Evolutionary conservation across 2,888 invertebrate species (phyloP), one percentile per base, ranked within the genome.

Genomic region (Orthonychiurus folsomi): DNA sequence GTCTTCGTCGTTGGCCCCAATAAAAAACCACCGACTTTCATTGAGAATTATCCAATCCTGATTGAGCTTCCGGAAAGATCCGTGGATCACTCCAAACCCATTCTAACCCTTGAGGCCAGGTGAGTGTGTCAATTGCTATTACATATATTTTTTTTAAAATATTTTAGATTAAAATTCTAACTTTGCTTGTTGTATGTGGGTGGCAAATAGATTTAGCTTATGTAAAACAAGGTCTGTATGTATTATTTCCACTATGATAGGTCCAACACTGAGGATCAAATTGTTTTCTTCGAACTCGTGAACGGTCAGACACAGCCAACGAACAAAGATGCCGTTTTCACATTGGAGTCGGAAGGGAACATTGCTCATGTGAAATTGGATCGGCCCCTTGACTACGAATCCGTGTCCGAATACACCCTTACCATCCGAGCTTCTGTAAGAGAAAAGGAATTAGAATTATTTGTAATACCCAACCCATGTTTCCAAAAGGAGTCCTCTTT

Each of bases 1-100:
- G 89, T 95, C 69, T 84, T 84, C 68, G 88, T 94, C 27, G 89
- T 92, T 3, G 89, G 88, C 74, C 89, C 88, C n/a, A 87, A 86
- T 77, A 89, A 87, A 80, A 90, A 88, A 77, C 86, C 86, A 69
- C 92, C 89, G 47, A 82, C 83, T 56, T 89, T 92, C 74, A 81
- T 83, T 59, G 80, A 81, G 69, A 80, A 81, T 3, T 69, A 66
- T 12, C 53, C 53, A 1, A 59, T 60, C 3, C 25, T 86, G 65
- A 80, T 80, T 28, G 54, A 69, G 71, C 80, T 91, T 61, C 81
- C 83, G 74, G 91, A 92, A 78, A 86, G 87, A 77, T 85, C 85
- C 72, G 82, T 80, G 37, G 84, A 89, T 77, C 89, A 85, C 75
- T 83, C 83, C 58, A 79, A 80, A 54, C 83, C 84, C 47, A 85